These are phyloP conservation scores for Embiotoca jacksoni DNA, from an alignment of 2,113 vertebrate genomes.

Conservation along the genomic window DNA sequence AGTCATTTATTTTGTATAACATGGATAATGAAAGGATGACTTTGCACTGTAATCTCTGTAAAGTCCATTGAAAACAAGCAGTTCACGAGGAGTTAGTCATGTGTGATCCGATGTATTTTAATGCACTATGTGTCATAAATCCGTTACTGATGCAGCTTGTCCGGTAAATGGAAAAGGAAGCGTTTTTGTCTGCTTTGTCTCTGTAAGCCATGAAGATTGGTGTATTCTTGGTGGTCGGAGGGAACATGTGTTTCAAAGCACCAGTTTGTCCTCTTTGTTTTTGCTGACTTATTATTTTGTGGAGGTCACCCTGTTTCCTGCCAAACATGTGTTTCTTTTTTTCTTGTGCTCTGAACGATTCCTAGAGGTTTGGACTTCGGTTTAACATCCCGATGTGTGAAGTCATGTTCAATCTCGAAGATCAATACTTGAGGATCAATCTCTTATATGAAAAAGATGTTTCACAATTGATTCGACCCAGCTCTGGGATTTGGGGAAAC, in stretches of 20 bases:
- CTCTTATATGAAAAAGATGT: constrained; percentile 44
- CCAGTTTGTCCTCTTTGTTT: constrained; percentile 16
- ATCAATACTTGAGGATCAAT: constrained; percentile 27
- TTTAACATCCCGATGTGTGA: constrained; percentile 25
- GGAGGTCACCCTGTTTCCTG: constrained; percentile 28
- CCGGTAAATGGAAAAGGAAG: constrained; percentile 5
- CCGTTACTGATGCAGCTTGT: constrained; percentile 2
- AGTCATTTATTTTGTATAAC: no score
- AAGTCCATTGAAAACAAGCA: no score
- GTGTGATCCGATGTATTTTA: no score
- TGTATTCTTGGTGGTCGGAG: constrained; percentile 6
- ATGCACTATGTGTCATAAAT: no score
- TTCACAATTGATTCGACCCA: constrained; percentile 9
- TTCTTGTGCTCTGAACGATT: not conserved
- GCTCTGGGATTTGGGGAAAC: constrained; percentile 1
- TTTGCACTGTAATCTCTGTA: no score
- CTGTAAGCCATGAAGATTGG: constrained; percentile 11
- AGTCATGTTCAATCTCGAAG: constrained; percentile 46
- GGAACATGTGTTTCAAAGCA: constrained; percentile 39
- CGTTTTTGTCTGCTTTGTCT: constrained; percentile 32
- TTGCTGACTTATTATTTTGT: constrained; percentile 28
- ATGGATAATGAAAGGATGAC: no score
- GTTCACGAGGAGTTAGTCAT: no score
- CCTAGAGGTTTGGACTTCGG: not conserved
- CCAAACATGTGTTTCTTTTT: constrained; percentile 52